These are phyloP conservation scores for Oreotrochilus melanogaster DNA, from an alignment of 2,113 vertebrate species.

Conservation along the genomic window DNA sequence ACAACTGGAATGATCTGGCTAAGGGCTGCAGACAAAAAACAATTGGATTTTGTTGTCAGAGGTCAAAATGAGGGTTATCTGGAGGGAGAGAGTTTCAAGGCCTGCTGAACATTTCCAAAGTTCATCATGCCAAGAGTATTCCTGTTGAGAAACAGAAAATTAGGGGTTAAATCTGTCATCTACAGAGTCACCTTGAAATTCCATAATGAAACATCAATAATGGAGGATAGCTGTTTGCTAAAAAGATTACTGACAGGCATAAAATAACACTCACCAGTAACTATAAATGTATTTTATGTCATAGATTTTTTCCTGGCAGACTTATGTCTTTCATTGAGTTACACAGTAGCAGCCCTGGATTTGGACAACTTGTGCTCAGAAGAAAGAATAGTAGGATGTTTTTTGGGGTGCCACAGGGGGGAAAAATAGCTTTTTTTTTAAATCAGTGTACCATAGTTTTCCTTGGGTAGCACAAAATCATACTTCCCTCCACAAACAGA, in stretches of 20 bases:
- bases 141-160: neutral
- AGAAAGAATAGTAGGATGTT: neutral
- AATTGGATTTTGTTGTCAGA: neutral
- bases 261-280: neutral
- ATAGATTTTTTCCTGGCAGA: constrained; percentile 21
- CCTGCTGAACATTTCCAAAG: neutral
- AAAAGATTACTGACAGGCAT: neutral
- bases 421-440: neutral
- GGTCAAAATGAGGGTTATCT: neutral
- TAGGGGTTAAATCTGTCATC: neutral
- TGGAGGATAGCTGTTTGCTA: neutral
- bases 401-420: neutral
- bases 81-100: neutral
- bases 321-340: neutral
- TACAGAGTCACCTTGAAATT: neutral
- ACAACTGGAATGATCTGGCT: neutral
- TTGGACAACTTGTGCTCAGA: neutral
- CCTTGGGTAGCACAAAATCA: neutral
- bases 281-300: constrained; percentile 7
- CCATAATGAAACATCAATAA: neutral
- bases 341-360: neutral
- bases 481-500: neutral
- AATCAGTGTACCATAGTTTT: neutral
- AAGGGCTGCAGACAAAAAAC: neutral
- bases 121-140: neutral